Base-by-base conservation (phyloP, 2,888 invertebrate species). In the Microctonus aethiopoides region DNA sequence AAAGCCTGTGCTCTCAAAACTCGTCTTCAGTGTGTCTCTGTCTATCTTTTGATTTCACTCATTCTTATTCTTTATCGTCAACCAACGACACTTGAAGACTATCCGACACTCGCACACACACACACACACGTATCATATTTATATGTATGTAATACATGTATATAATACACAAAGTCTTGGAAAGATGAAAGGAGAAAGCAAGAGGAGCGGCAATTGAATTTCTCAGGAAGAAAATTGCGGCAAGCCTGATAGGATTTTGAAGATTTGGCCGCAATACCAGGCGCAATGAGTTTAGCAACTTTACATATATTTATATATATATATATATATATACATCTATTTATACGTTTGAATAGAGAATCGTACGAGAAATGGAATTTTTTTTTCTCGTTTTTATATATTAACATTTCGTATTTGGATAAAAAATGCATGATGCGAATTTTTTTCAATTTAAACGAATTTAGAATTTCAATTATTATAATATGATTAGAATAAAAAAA, bases 131-230 rank as follows among this genome's bases (percentile, higher is more conserved):
- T 46, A 16, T 46, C 16, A 16, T 46, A 46, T 46, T n/a, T 16
- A n/a, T 20, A 7, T n/a, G 9, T n/a, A 16, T 46, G 2, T 39
- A n/a, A n/a, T n/a, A n/a, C n/a, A n/a, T n/a, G n/a, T n/a, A n/a
- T n/a, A n/a, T n/a, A n/a, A n/a, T n/a, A n/a, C n/a, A n/a, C n/a
- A 39, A 13, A 39, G 39, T 39, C n/a, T 29, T 3, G 7, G 36
- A 39, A 34, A 62, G 20, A 29, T 13, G 34, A 22, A 22, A 57
- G 51, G 52, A 64, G 60, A 60, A 65, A 68, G 63, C 34, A 63
- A 63, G n/a, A 69, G 65, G 65, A 70, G 60, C 61, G 68, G 68
- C 70, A 72, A 71, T 74, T 62, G 71, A 70, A 74, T 74, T 68
- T 71, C 52, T 57, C 63, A 26, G 59, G 20, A 36, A 56, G 68